Evolutionary conservation across 2,113 vertebrate species (phyloP).

Genomic region (Eulacestoma nigropectus): DNA sequence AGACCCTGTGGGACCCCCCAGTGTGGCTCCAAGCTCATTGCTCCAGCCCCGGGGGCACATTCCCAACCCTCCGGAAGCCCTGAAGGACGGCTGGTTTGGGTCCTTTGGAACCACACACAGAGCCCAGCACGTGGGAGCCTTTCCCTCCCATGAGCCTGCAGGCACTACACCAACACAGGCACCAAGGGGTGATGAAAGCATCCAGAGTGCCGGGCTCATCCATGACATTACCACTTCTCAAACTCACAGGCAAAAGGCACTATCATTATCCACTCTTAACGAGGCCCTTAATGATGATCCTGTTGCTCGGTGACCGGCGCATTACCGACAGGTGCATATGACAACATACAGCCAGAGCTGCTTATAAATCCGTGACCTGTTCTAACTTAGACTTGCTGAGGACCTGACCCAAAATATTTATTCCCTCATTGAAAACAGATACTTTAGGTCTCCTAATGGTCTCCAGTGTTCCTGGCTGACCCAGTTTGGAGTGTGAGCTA

Average conservation of each 20-base stretch:
- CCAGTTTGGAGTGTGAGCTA: slow-evolving; percentile 40
- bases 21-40: accelerated
- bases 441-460: slow-evolving; percentile 43
- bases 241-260: neutral
- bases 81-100: neutral
- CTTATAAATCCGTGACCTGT: neutral
- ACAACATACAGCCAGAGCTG: neutral
- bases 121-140: neutral
- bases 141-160: neutral
- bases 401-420: slow-evolving; percentile 39
- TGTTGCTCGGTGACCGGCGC: neutral
- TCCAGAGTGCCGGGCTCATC: neutral
- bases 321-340: neutral
- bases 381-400: neutral
- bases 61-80: neutral
- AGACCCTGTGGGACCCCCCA: accelerated
- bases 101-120: neutral
- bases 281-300: slow-evolving; percentile 49
- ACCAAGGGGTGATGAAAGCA: neutral
- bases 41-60: accelerated
- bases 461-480: slow-evolving; percentile 1
- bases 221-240: neutral
- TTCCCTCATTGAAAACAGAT: neutral
- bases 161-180: neutral
- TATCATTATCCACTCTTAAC: slow-evolving; percentile 37